Base-by-base conservation (phyloP, 2,797 vertebrate genomes). In the Danio jaintianensis region DNA sequence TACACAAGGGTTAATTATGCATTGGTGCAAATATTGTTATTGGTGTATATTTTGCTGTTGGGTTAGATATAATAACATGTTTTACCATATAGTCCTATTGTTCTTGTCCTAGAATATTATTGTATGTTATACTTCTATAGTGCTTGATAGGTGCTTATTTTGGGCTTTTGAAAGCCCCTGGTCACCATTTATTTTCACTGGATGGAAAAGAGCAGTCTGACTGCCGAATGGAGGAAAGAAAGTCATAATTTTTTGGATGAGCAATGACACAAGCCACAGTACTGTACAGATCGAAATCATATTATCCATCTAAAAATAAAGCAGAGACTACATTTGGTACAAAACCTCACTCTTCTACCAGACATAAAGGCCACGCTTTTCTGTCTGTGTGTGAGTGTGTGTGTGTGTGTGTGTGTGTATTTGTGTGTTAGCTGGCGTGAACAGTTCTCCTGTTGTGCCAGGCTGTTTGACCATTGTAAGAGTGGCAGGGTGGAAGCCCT, bases 401-500 rank as follows among this genome's bases (percentile, higher is more conserved):
- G 59, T 18, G 63, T 15, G 79, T 11, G 55, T 45, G 36, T 36
- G 64, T 22, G 63, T 15, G 67, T 36, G 59, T 56, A 36, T 66
- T 58, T 56, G 69, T 63, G 69, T 56, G 78, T 63, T 7, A 71
- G 79, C 48, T 73, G 55, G 56, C 48, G 58, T 82, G 85, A 84
- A 86, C 80, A 84, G 83, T 83, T 84, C 78, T 78, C 64, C 71
- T 85, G 86, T 87, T 87, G 85, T 86, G 73, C 78, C 72, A 82
- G 74, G 76, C 81, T 71, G 80, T 81, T 84, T 72, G 82, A 72
- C 81, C 78, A 85, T 87, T 85, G 86, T 85, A 75, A 75, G 79
- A 82, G 74, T 80, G 83, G 82, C 82, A 78, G 85, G 80, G 74
- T 91, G 91, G 92, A 90, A 91, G 92, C 91, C 92, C 91, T 91